Conservation (phyloP, 2,797 vertebrate genomes). For the Botia kubotai region DNA sequence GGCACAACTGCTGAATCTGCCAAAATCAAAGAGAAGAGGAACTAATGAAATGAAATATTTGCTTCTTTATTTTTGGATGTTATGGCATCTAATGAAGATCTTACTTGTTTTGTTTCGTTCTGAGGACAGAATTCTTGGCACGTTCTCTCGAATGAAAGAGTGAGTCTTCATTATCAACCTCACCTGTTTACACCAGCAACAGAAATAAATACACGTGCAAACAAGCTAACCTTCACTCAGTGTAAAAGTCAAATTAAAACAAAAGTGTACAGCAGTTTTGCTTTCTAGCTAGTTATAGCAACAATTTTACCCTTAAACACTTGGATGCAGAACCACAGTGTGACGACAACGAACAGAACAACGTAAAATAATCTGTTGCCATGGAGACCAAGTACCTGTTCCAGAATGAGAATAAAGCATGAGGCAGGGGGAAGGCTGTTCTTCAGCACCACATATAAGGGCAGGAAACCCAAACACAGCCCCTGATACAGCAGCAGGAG, state of each 20-base stretch:
- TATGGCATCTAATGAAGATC: conserved; percentile 44
- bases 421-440: conserved; percentile 89
- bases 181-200: conserved; percentile 76
- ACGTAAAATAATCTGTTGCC: not conserved
- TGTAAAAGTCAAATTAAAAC: not conserved
- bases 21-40: not conserved
- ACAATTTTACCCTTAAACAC: not conserved
- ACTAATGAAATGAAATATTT: not conserved
- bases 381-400: conserved; percentile 81
- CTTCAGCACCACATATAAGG: conserved; percentile 82
- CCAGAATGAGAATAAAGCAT: conserved; percentile 87
- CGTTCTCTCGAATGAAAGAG: conserved; percentile 92
- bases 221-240: not conserved
- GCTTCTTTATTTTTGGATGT: not conserved
- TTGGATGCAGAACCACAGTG: not conserved
- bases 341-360: not conserved
- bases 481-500: conserved; percentile 85
- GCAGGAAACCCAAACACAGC: conserved; percentile 83
- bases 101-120: conserved; percentile 83
- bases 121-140: conserved; percentile 80
- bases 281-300: not conserved
- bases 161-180: conserved; percentile 93
- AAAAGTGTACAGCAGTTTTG: too few species aligned
- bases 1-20: conserved; percentile 77
- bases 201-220: conserved; percentile 1